Evolutionary conservation across 2,113 vertebrate species (phyloP), one percentile per base, ranked within the genome.

Genomic region (Spea multiplicata): DNA sequence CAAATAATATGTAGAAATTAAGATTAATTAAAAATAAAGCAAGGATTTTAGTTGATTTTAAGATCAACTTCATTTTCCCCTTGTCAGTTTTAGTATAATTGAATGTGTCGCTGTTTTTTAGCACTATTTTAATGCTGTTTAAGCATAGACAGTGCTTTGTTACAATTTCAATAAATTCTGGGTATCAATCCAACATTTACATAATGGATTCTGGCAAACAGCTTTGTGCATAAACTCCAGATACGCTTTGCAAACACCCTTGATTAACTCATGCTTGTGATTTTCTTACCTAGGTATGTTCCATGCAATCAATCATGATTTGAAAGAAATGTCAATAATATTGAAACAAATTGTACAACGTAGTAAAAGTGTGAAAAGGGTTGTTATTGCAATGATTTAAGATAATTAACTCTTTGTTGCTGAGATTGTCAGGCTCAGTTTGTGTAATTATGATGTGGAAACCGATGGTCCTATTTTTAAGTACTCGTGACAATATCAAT

Each of bases 171-270:
- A 74, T 74, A 80, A 48, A 80, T 74, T 66, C 64, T 67, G 47
- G 78, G 78, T 80, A 74, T 74, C 78, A 79, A 73, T 79, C 70
- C 62, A 55, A 17, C 70, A 79, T 79, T 79, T 80, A 68, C 71
- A 74, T 80, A 80, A 80, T 80, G 78, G 78, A 80, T 80, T 80
- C 78, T 80, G 78, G 78, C 78, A 80, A 80, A 80, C 78, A 80
- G 73, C 71, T 68, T 74, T 68, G 71, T 74, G 78, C 78, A 80
- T 80, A 80, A 80, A 74, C 30, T 66, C 71, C 7, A 73, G 78
- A 55, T 68, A 80, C 45, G 78, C 78, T 80, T 80, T 80, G 71
- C 78, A 74, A 80, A 80, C 59, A 74, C 78, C 71, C 71, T 80
- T 73, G 77, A 80, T 80, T 80, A 80, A 74, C 78, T 80, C 49